phyloP scores from a whole-genome alignment of 2,888 invertebrate species.

The Pollenia angustigena region DNA sequence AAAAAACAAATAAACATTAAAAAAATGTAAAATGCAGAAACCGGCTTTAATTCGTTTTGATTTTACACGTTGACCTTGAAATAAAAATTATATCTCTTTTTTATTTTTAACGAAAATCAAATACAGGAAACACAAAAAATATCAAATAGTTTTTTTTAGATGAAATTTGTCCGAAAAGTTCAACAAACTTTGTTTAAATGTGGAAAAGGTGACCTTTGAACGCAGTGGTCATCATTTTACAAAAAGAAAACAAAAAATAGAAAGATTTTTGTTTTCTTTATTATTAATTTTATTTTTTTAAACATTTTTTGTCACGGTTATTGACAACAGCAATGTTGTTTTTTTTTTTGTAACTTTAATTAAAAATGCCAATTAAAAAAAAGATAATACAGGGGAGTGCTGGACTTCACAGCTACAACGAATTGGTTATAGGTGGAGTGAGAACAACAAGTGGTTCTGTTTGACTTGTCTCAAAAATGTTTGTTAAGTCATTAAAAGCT shows the following conservation, averaged over 20 bases:
- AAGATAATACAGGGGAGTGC: background rate
- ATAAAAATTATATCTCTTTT: slow-evolving; percentile 4
- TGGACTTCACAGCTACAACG: too few relatives aligned
- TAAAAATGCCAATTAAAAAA: slow-evolving; percentile 22
- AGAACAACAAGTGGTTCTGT: too few relatives aligned
- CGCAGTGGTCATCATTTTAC: background rate
- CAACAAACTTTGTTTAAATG: slow-evolving; percentile 5
- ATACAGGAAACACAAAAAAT: too few relatives aligned
- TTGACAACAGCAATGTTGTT: slow-evolving; percentile 10
- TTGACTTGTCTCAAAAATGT: too few relatives aligned
- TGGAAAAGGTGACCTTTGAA: background rate
- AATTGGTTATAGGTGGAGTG: background rate
- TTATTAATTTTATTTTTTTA: background rate
- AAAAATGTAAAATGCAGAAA: slow-evolving; percentile 22
- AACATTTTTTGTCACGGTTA: slow-evolving; percentile 12
- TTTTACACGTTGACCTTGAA: slow-evolving; percentile 33
- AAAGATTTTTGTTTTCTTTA: background rate
- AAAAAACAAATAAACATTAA: too few relatives aligned
- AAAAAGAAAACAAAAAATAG: background rate
- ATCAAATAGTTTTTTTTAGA: too few relatives aligned
- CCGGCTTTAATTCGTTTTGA: background rate
- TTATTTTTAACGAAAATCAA: background rate
- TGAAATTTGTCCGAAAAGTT: background rate
- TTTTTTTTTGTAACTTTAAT: slow-evolving; percentile 17
- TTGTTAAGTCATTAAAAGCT: too few relatives aligned